Conservation (phyloP, 2,888 invertebrate species). For the Cryptocephalus moraei region DNA sequence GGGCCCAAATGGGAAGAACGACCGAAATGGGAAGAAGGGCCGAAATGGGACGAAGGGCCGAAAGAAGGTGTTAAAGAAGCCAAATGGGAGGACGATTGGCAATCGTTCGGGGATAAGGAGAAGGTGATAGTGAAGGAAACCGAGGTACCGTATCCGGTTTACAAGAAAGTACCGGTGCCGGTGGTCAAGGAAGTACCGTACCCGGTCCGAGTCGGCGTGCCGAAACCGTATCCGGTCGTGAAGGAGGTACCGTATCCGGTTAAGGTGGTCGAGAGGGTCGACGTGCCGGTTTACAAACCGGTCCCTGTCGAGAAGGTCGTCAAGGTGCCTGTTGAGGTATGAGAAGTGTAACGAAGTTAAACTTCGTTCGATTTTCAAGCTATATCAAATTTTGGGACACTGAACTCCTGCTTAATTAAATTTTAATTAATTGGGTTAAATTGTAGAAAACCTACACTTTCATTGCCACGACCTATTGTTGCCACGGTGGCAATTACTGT, state of each 20-base stretch:
- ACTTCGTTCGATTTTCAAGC: no score
- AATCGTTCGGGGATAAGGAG: no score
- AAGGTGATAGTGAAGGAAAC: conserved; percentile 50
- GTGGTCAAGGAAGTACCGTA: conserved; percentile 40
- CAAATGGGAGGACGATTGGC: no score
- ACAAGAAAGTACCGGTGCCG: conserved; percentile 58
- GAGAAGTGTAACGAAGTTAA: not conserved
- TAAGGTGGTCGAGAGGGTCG: conserved; percentile 21
- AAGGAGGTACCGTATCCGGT: conserved; percentile 59
- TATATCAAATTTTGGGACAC: no score
- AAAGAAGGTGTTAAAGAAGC: no score
- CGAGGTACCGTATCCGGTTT: conserved; percentile 52
- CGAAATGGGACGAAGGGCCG: no score
- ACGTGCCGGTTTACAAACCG: conserved; percentile 51
- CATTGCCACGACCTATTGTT: no score
- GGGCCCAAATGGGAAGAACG: no score
- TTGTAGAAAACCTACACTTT: no score
- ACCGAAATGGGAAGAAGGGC: not conserved
- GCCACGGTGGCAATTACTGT: no score
- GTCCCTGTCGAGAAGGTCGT: conserved; percentile 65
- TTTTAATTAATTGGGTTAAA: no score
- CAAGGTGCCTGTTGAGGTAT: conserved; percentile 52
- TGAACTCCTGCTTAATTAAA: no score
- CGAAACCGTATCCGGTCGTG: conserved; percentile 62
- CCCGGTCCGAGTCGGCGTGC: conserved; percentile 59